A percentile compares a stretch with the other conserved stretches of the same genome.
phyloP scores from a whole-genome alignment of 1,140 invertebrate species.

The Cyrtorhinus lividipennis region DNA sequence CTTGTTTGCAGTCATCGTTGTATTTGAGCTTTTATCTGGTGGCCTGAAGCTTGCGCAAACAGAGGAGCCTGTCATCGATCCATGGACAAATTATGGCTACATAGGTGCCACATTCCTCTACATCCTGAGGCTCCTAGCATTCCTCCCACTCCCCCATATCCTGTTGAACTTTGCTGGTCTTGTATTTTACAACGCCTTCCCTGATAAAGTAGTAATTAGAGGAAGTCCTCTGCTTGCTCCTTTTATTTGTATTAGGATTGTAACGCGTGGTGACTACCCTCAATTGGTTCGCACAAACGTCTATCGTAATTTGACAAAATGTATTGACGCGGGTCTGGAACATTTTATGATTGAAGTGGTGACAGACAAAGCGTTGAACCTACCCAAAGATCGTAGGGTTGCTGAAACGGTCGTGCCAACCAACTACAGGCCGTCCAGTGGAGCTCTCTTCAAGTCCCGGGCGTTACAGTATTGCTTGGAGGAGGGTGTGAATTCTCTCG shows the following conservation, averaged over 20 bases:
- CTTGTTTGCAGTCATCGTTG: slow-evolving; percentile 54
- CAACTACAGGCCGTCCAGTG: slow-evolving; percentile 72
- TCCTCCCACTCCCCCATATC: slow-evolving; percentile 78
- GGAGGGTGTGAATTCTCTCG: slow-evolving; percentile 71
- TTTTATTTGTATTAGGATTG: slow-evolving; percentile 88
- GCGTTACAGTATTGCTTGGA: slow-evolving; percentile 94
- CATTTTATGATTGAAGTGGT: slow-evolving; percentile 97
- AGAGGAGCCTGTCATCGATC: slow-evolving; percentile 49
- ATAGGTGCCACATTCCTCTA: slow-evolving; percentile 55
- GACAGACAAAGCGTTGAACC: slow-evolving; percentile 73
- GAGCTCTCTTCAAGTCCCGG: slow-evolving; percentile 87
- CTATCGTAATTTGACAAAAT: slow-evolving; percentile 73
- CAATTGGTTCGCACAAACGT: slow-evolving; percentile 84
- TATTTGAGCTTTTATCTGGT: slow-evolving; percentile 65
- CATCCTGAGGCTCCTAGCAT: slow-evolving; percentile 60
- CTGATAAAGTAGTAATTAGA: slow-evolving; percentile 79
- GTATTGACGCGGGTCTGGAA: slow-evolving; percentile 76
- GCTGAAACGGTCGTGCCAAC: slow-evolving; percentile 76
- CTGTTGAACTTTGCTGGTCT: slow-evolving; percentile 85
- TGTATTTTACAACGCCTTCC: slow-evolving; percentile 86
- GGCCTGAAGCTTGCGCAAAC: slow-evolving; percentile 51
- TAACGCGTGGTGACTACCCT: slow-evolving; percentile 90
- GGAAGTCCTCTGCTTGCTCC: slow-evolving; percentile 80
- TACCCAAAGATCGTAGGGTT: slow-evolving; percentile 53
- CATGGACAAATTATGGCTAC: slow-evolving; percentile 64